Evolutionary conservation across 2,113 vertebrate species (phyloP).

Genomic region (Odocoileus virginianus): DNA sequence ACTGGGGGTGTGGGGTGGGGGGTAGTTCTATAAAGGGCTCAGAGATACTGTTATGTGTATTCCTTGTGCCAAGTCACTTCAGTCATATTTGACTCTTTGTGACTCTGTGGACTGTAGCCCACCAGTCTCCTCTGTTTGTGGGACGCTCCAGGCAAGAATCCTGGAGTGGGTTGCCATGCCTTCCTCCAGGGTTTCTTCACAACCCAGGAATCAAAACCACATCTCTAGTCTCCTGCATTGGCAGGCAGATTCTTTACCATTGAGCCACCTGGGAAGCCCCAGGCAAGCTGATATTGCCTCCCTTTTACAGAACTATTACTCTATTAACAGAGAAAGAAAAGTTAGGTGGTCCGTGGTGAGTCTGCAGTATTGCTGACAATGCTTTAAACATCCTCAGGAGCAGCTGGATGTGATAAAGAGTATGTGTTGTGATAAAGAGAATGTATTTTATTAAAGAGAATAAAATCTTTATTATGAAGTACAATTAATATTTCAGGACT

Average conservation of each 20-base stretch:
- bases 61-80: background rate
- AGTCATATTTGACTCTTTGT: background rate
- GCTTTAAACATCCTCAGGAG: background rate
- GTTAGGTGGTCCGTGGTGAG: background rate
- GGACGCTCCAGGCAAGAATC: background rate
- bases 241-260: background rate
- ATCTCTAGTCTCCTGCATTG: background rate
- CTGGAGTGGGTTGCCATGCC: background rate
- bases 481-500: background rate
- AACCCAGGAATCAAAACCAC: background rate
- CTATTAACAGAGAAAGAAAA: background rate
- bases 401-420: background rate
- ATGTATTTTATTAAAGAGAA: background rate
- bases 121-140: background rate
- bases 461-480: background rate
- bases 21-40: background rate
- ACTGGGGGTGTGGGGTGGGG: background rate
- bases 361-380: background rate
- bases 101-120: background rate
- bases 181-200: background rate
- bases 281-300: background rate
- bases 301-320: background rate
- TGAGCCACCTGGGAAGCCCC: background rate
- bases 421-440: background rate
- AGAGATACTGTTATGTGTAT: background rate